These are phyloP conservation scores for Clarias macrocephalus DNA, from an alignment of 2,113 vertebrate genomes.

Conservation along the genomic window DNA sequence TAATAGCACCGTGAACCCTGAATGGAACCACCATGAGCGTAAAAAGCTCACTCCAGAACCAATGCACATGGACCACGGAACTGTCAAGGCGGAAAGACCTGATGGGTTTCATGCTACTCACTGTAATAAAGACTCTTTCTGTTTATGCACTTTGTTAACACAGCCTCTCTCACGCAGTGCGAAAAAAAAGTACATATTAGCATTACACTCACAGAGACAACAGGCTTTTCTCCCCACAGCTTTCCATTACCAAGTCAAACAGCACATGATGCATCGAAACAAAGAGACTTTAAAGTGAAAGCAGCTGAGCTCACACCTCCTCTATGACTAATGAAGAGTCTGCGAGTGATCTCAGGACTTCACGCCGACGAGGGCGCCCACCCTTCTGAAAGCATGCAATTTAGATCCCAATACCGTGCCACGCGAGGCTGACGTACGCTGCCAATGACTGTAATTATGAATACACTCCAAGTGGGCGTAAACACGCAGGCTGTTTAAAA, in stretches of 20 bases:
- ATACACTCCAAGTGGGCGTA: conserved; percentile 63
- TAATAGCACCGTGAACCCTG: not conserved
- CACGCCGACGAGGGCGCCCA: conserved; percentile 52
- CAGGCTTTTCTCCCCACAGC: conserved; percentile 17
- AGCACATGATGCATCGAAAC: conserved; percentile 13
- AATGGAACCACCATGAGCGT: not conserved
- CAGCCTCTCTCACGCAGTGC: not conserved
- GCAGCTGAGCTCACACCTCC: conserved; percentile 41
- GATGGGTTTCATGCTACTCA: not conserved
- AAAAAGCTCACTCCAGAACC: not conserved
- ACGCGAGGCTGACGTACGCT: conserved; percentile 62
- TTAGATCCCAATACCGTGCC: conserved; percentile 64
- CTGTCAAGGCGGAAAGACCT: not conserved
- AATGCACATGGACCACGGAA: not conserved
- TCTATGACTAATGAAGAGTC: conserved; percentile 43
- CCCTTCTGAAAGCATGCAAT: conserved; percentile 70
- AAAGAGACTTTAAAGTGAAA: conserved; percentile 19
- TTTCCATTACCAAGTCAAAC: conserved; percentile 41
- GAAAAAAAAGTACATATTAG: conserved; percentile 18
- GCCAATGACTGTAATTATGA: conserved; percentile 76
- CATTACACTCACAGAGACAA: conserved; percentile 22
- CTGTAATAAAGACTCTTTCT: conserved; percentile 24
- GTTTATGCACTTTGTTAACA: conserved; percentile 6
- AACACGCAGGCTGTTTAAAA: conserved; percentile 59
- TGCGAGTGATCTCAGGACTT: conserved; percentile 55